These are phyloP conservation scores for Scleropages formosus DNA, from an alignment of 2,797 vertebrate species.

Conservation along the genomic window DNA sequence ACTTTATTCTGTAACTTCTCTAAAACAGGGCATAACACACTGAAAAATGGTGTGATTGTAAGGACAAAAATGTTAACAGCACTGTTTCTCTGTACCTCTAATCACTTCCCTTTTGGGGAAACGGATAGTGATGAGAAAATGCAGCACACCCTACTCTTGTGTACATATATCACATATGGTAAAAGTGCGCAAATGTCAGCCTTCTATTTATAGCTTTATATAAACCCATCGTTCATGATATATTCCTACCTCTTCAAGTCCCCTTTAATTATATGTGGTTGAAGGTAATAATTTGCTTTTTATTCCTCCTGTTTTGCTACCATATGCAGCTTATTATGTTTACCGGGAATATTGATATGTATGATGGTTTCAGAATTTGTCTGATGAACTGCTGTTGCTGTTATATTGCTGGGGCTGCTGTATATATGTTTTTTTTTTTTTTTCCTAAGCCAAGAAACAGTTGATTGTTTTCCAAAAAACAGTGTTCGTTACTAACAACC, in stretches of 20 bases:
- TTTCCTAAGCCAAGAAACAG: too few relatives aligned
- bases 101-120: conserved; percentile 68
- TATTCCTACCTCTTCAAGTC: conserved; percentile 36
- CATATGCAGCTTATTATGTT: not conserved
- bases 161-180: conserved; percentile 45
- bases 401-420: not conserved
- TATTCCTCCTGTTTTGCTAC: not conserved
- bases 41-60: conserved; percentile 56
- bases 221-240: conserved; percentile 58
- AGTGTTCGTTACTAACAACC: too few relatives aligned
- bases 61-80: conserved; percentile 73
- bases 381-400: not conserved
- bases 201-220: conserved; percentile 67
- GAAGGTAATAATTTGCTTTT: not conserved
- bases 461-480: not conserved
- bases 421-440: not conserved
- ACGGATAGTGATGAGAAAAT: conserved; percentile 69
- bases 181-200: conserved; percentile 69
- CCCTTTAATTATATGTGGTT: not conserved
- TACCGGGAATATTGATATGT: not conserved
- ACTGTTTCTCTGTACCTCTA: conserved; percentile 66
- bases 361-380: too few relatives aligned
- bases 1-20: conserved; percentile 50
- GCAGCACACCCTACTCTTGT: conserved; percentile 52
- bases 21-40: conserved; percentile 67